These are phyloP conservation scores for Drosophila ogumai DNA, from an alignment of 1,140 invertebrate species.

Conservation along the genomic window DNA sequence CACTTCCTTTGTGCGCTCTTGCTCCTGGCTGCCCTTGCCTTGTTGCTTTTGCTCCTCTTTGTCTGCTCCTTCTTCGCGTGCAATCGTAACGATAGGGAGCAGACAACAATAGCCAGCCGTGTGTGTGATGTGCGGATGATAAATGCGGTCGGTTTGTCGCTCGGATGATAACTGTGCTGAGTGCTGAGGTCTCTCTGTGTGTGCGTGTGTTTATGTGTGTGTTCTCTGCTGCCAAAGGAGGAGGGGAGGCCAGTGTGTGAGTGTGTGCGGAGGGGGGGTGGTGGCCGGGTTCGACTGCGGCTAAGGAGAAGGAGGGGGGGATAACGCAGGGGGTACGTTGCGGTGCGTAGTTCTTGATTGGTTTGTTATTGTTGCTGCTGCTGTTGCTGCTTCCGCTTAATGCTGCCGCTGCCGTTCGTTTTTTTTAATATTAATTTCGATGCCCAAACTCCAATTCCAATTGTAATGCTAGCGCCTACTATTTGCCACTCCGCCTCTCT, in stretches of 20 bases:
- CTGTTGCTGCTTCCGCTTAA: not conserved
- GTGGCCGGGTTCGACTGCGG: slow-evolving; percentile 28
- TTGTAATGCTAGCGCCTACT: slow-evolving; percentile 12
- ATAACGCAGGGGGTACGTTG: not conserved
- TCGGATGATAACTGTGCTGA: slow-evolving; percentile 56
- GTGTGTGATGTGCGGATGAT: slow-evolving; percentile 65
- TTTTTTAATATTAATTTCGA: not conserved
- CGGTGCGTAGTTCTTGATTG: slow-evolving; percentile 20
- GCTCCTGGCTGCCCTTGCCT: slow-evolving; percentile 11
- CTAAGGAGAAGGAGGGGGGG: not conserved
- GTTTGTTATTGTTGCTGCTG: slow-evolving; percentile 10
- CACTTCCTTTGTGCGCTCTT: slow-evolving; percentile 2
- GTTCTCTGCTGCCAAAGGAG: slow-evolving; percentile 30
- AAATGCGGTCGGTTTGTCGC: slow-evolving; percentile 49
- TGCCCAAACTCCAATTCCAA: slow-evolving; percentile 13
- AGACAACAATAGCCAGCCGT: slow-evolving; percentile 80
- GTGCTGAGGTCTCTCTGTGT: slow-evolving; percentile 17
- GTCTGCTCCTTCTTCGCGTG: slow-evolving; percentile 46
- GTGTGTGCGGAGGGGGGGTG: slow-evolving; percentile 27
- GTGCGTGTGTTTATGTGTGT: slow-evolving; percentile 14
- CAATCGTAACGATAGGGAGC: slow-evolving; percentile 53
- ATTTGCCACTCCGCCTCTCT: not conserved
- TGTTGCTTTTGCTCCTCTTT: slow-evolving; percentile 22
- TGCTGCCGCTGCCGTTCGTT: not conserved
- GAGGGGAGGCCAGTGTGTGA: slow-evolving; percentile 6